These are phyloP conservation scores for Zele albiditarsus DNA, from an alignment of 2,888 invertebrate species.

Conservation along the genomic window DNA sequence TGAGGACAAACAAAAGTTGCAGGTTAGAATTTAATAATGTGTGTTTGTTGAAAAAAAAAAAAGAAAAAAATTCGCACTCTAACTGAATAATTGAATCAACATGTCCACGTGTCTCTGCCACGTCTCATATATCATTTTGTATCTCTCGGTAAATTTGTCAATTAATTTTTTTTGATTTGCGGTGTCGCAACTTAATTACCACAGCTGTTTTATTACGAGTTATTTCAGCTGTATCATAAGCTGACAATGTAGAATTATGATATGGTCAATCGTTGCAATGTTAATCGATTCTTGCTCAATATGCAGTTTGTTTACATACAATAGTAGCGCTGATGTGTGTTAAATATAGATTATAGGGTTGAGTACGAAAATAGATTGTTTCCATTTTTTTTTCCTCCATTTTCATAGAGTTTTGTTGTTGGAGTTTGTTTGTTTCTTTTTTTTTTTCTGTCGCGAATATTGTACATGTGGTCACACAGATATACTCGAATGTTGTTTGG, in stretches of 20 bases:
- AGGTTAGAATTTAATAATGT: constrained; percentile 59
- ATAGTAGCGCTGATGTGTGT: background rate
- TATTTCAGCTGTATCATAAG: background rate
- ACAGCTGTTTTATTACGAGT: background rate
- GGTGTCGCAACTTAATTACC: no score
- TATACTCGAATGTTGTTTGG: no score
- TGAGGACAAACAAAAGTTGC: constrained; percentile 85
- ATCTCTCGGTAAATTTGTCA: background rate
- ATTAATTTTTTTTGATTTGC: background rate
- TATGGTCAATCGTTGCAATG: background rate
- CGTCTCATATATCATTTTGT: background rate
- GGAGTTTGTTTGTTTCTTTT: no score
- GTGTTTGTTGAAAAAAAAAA: background rate
- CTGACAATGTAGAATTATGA: background rate
- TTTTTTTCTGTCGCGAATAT: no score
- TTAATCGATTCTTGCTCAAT: background rate
- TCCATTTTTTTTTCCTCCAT: background rate
- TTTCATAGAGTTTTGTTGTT: no score
- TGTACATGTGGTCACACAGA: no score
- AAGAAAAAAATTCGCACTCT: background rate
- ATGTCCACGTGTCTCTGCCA: constrained; percentile 34
- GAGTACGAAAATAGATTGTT: no score
- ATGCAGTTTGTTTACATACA: background rate
- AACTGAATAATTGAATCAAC: constrained; percentile 9
- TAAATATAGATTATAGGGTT: background rate